A percentile compares a stretch with the other conserved stretches of the same genome.
These are phyloP conservation scores for Zenarchopterus dispar DNA, from an alignment of 2,797 vertebrate species.

Conservation along the genomic window DNA sequence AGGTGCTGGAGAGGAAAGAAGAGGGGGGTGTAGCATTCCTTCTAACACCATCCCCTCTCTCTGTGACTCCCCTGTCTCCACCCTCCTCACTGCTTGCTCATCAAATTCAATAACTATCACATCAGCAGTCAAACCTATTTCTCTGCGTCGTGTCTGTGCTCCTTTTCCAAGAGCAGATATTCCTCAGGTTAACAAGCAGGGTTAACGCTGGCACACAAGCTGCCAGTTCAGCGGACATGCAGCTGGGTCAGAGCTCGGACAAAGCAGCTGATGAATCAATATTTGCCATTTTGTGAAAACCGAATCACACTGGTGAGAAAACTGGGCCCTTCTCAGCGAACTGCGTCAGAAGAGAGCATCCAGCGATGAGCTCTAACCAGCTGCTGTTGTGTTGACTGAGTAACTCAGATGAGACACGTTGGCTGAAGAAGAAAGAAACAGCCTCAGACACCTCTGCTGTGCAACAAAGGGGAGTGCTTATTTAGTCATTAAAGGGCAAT, in stretches of 20 bases:
- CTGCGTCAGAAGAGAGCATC: conserved; percentile 47
- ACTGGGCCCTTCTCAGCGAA: conserved; percentile 14
- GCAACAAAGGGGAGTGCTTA: no score
- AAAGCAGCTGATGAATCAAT: conserved; percentile 21
- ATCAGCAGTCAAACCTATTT: conserved; percentile 28
- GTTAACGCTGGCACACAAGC: not conserved
- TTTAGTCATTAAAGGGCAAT: no score
- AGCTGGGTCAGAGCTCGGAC: conserved; percentile 3
- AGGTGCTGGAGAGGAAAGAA: conserved; percentile 24
- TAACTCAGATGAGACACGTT: no score
- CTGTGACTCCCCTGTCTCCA: conserved; percentile 18
- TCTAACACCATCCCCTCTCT: conserved; percentile 35
- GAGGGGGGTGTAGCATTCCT: conserved; percentile 18
- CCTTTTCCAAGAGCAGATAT: conserved; percentile 9
- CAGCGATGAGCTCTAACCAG: conserved; percentile 40
- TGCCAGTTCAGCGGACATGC: no score
- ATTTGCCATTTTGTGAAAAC: conserved; percentile 1
- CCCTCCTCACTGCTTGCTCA: conserved; percentile 39
- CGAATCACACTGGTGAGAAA: not conserved
- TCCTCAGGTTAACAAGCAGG: not conserved
- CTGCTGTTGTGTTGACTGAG: not conserved
- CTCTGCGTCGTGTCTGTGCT: conserved; percentile 4
- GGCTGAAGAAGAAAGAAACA: conserved; percentile 13
- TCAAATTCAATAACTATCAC: conserved; percentile 49
- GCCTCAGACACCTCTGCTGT: conserved; percentile 31